Evolutionary conservation across 2,888 invertebrate species (phyloP), one percentile per base, ranked within the genome.

Genomic region (Caenorhabditis sp.): DNA sequence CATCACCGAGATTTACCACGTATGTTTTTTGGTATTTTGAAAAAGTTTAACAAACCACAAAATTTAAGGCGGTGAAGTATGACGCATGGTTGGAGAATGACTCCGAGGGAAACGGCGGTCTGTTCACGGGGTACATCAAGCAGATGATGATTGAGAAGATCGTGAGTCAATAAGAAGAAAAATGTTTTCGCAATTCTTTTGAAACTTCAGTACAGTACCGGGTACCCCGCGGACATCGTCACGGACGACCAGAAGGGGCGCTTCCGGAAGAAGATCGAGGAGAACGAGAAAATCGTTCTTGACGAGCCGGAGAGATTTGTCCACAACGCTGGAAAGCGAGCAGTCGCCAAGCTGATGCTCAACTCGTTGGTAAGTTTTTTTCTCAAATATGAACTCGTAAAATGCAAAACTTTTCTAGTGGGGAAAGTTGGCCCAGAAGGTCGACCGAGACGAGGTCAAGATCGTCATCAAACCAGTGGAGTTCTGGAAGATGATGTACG

Each of bases 91-190:
- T 16, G 38, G 38, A 31, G n/a, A 61, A 61, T 26, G 58, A 14
- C 24, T 19, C 19, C 19, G 35, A 35, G 31, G 4, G 61, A 14
- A 8, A n/a, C 4, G 63, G 63, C 1, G 63, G 63, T 2, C 63
- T 63, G 1, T 63, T 63, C 41, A 63, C 24, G 4, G 41, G 41
- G 7, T 63, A 41, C 44, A 41, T 63, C 22, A 63, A 41, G 12
- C 3, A 4, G 1, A 63, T 63, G 63, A 63, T 63, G 63, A 24
- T 22, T 7, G 63, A 63, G 22, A 63, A 63, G 31, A 63, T 63
- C 14, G 63, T 63, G 22, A 63, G 63, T 14, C 41, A 35, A 8
- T 6, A 35, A 35, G 4, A 4, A 6, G 31, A 4, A 35, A 35
- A 8, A 35, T 35, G 4, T 35, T 35, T n/a, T n/a, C n/a, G n/a